Percentiles rank a stretch among this genome's conserved stretches.
These are phyloP conservation scores for Myiozetetes cayanensis DNA, from an alignment of 2,113 vertebrate genomes.

Conservation along the genomic window DNA sequence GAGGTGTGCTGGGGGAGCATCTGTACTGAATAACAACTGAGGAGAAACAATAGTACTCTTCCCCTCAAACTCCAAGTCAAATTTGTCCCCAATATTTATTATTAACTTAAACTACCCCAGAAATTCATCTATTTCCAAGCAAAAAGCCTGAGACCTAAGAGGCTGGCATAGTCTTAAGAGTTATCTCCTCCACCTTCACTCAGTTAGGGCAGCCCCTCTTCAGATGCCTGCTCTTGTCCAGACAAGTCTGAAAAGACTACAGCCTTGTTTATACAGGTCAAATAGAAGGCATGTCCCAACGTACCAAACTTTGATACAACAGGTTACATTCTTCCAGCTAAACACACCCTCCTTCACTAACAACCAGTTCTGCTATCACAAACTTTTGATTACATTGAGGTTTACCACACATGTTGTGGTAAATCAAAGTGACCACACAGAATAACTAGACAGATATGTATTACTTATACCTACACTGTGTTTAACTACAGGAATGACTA, in stretches of 20 bases:
- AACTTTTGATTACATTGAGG: neutral
- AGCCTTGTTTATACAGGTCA: slow-evolving; percentile 1
- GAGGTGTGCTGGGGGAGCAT: neutral
- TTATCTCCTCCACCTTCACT: neutral
- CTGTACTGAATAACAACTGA: neutral
- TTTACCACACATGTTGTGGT: neutral
- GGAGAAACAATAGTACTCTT: neutral
- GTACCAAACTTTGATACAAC: neutral
- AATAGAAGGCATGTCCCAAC: neutral
- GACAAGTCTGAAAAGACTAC: neutral
- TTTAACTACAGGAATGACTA: neutral
- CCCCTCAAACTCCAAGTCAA: neutral
- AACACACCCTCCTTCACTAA: neutral
- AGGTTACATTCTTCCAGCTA: slow-evolving; percentile 3
- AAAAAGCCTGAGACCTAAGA: rapidly evolving
- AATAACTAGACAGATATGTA: neutral
- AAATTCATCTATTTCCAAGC: neutral
- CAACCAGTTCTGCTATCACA: neutral
- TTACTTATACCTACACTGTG: neutral
- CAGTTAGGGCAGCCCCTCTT: neutral
- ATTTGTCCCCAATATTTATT: neutral
- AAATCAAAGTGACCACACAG: neutral
- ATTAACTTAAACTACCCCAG: neutral
- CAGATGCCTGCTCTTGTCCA: neutral
- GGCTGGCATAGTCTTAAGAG: neutral